These are phyloP conservation scores for Torymus aiolomorphi DNA, from an alignment of 2,888 invertebrate species.

Conservation along the genomic window DNA sequence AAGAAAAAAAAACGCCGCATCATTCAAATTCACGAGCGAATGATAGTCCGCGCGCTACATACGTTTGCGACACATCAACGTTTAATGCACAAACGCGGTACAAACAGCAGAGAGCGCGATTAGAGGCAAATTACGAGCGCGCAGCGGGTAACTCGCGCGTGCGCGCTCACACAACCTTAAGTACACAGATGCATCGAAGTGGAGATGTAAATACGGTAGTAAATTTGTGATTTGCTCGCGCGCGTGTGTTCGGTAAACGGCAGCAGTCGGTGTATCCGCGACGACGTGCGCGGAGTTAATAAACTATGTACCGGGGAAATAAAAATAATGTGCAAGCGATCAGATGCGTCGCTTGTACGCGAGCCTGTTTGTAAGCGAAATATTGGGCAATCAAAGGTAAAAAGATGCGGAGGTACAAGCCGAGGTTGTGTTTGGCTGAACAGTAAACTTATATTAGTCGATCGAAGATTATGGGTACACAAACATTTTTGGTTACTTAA, in stretches of 20 bases:
- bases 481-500: no score
- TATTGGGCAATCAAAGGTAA: no score
- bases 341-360: neutral
- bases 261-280: neutral
- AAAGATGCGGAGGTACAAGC: no score
- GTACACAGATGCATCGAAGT: constrained; percentile 29
- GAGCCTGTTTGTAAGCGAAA: no score
- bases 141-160: neutral
- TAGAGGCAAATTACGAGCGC: constrained; percentile 33
- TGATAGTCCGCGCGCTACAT: neutral
- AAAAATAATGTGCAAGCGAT: neutral
- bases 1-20: no score
- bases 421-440: no score
- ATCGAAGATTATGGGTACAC: no score
- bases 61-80: constrained; percentile 9
- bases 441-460: no score
- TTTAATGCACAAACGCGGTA: neutral
- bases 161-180: constrained; percentile 15
- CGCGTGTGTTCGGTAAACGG: neutral
- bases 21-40: no score
- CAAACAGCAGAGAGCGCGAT: neutral
- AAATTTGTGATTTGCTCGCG: constrained; percentile 36
- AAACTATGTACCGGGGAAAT: neutral
- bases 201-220: constrained; percentile 38
- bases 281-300: constrained; percentile 12